Evolutionary conservation across 2,888 invertebrate species (phyloP), one percentile per base, ranked within the genome.

Genomic region (Drosophila melanocephala): DNA sequence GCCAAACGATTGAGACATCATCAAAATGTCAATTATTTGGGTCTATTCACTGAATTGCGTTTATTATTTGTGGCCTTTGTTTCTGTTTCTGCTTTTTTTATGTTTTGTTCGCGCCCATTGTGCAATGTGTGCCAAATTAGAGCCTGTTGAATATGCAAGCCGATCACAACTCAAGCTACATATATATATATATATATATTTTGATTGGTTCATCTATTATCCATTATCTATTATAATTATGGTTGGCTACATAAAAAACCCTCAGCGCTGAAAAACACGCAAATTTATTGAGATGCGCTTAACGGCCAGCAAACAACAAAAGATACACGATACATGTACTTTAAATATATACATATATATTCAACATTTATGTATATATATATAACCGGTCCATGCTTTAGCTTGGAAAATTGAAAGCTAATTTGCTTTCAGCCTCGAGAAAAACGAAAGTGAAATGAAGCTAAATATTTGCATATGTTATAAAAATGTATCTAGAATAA

Each of bases 21-120:
- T 85, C 80, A 60, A 86, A 86, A 87, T 87, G 86, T 90, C 86
- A 87, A 90, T 87, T 83, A 88, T 85, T 87, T 73, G 75, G 66
- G 71, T 28, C 62, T 61, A 64, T 77, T 70, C 52, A 47, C 50
- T 50, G 59, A 70, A 60, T 76, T 64, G 59, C 47, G 35, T 57
- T 67, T 53, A 37, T n/a, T 55, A 30, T 72, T 73, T 63, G 52
- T 37, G 62, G 52, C 57, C 51, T 64, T 77, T 79, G 71, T 35
- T 44, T 67, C 35, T 32, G 51, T 70, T 61, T 72, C 68, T 63
- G 28, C 53, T 32, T n/a, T 47, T 26, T 64, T 44, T n/a, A 26
- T 9, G 26, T 47, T 47, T 47, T 9, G 16, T 26, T 47, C 26
- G 47, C 47, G 16, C 47, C 50, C 60, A 90, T 87, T 88, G 90